Conservation (phyloP, 2,888 invertebrate species). For the Philonicus albiceps region DNA sequence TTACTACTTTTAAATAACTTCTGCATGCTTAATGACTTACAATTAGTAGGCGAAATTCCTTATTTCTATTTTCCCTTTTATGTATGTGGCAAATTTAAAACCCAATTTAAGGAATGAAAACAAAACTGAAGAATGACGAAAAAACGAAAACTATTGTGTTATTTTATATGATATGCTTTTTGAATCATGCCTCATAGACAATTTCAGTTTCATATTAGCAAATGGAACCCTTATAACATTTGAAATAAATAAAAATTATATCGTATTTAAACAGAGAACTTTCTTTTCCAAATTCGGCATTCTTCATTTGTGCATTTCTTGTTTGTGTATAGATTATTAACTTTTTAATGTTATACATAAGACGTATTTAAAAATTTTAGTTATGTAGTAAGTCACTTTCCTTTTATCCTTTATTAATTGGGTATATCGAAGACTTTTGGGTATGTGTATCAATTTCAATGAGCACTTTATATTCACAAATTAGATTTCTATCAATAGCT, state of each 20-base stretch:
- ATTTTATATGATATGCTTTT: too few species aligned
- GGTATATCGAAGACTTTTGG: background rate
- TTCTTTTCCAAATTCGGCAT: background rate
- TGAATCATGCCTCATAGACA: too few species aligned
- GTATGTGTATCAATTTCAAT: background rate
- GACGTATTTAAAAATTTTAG: too few species aligned
- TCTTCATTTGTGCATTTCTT: background rate
- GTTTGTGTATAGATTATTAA: background rate
- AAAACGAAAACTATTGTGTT: background rate
- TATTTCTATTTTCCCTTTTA: background rate
- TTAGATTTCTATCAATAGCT: background rate
- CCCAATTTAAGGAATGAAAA: background rate
- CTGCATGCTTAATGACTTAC: background rate
- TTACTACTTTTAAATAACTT: background rate
- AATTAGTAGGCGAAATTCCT: background rate
- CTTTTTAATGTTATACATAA: background rate
- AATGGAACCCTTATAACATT: too few species aligned
- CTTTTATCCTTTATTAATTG: background rate
- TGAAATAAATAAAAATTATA: too few species aligned
- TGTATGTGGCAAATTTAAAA: background rate
- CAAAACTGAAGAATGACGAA: background rate
- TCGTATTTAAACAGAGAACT: too few species aligned
- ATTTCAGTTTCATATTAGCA: too few species aligned
- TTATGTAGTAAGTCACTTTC: background rate
- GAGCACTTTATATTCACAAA: background rate